Percentiles rank a stretch among this genome's conserved stretches.
These are phyloP conservation scores for Mycalesis mineus DNA, from an alignment of 2,888 invertebrate genomes.

Conservation along the genomic window DNA sequence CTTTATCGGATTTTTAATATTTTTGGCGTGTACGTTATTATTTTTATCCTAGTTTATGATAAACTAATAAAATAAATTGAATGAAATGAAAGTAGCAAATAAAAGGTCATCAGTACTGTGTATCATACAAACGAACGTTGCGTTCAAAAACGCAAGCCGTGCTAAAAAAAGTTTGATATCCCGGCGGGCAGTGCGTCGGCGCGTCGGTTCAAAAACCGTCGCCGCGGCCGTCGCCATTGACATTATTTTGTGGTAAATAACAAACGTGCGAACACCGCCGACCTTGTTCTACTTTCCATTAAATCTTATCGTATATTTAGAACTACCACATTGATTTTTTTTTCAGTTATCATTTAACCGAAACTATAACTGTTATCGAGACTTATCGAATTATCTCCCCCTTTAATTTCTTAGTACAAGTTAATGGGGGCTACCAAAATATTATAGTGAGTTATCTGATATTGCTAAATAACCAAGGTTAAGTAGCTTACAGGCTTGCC, in stretches of 20 bases:
- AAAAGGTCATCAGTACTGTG: no score
- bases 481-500: conserved; percentile 10
- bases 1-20: no score
- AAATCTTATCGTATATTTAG: conserved; percentile 51
- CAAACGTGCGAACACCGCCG: conserved; percentile 45
- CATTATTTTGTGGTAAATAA: conserved; percentile 52
- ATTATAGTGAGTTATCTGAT: conserved; percentile 10
- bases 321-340: conserved; percentile 18
- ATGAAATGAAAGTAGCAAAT: no score
- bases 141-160: background rate
- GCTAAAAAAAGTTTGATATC: conserved; percentile 17
- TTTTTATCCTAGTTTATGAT: no score
- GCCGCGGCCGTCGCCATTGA: conserved; percentile 46
- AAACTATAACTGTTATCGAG: conserved; percentile 5
- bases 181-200: conserved; percentile 6
- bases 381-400: conserved; percentile 13
- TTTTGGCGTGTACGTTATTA: no score
- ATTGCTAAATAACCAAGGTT: conserved; percentile 18
- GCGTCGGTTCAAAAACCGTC: conserved; percentile 27
- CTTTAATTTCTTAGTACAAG: conserved; percentile 2
- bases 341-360: conserved; percentile 16
- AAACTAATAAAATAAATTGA: no score
- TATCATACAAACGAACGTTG: background rate
- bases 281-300: conserved; percentile 58
- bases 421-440: conserved; percentile 8